Base-by-base conservation (phyloP, 1,140 invertebrate genomes). In the Acromyrmex echinatior region DNA sequence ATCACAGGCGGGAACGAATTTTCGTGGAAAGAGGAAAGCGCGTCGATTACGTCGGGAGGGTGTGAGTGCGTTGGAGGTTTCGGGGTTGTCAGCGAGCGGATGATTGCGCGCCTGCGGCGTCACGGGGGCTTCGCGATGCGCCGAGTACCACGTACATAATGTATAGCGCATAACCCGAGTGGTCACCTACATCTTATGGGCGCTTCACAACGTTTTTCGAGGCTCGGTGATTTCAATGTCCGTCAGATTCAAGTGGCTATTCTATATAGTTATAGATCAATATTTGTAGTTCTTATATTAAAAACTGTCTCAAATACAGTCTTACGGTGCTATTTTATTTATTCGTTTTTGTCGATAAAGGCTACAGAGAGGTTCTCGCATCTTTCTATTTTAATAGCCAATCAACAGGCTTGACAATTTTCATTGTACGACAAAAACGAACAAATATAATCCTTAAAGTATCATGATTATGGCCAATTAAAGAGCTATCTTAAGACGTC, bases 21-120 rank as follows among this genome's bases (percentile, higher is more conserved):
- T 90, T 86, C 88, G 85, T 78, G 78, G 81, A 89, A 87, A 87
- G 87, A 84, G 86, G 70, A 68, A 87, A 87, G 66, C 86, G 84
- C 86, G 85, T 89, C 87, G 88, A 86, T 84, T 87, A 88, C 65
- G 73, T 81, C 62, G 60, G 12, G 63, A 12, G 66, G 88, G 82
- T 86, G 86, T 65, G 84, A 88, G 91, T 78, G 87, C 68, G 86
- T 92, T 89, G 88, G 90, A 90, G 89, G 84, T 90, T 86, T 88
- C 88, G 66, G 88, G 86, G 89, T 91, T 92, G 89, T 89, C 77
- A 87, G 88, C 71, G 87, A 87, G 91, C 86, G 90, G 90, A 92
- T 90, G 92, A 93, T 93, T 92, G 92, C 91, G 87, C 65, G 92
- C 92, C 92, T 86, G 88, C 91, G 90, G 90, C 90, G 88, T 91